Evolutionary conservation across 2,797 vertebrate species (phyloP).

Genomic region (Darevskia mixta): DNA sequence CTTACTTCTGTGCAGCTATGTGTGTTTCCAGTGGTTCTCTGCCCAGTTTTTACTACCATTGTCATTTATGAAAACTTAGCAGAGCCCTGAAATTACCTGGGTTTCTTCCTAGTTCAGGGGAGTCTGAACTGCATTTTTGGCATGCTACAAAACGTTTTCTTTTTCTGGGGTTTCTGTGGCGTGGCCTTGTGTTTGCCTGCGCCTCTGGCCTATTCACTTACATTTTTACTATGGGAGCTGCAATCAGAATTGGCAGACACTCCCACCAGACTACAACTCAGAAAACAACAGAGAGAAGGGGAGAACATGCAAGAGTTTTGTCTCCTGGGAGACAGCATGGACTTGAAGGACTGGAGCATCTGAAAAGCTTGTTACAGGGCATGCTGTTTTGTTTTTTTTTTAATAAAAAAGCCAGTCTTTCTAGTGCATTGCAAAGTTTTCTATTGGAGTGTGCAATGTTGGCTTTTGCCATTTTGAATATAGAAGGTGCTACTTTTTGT

Average conservation of each 20-base stretch:
- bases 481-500: conserved; percentile 39
- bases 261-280: background rate
- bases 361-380: conserved; percentile 56
- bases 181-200: background rate
- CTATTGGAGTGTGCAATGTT: background rate
- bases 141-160: background rate
- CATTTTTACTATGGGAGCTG: conserved; percentile 4
- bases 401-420: background rate
- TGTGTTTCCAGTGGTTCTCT: background rate
- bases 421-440: background rate
- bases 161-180: background rate
- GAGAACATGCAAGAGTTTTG: conserved; percentile 15
- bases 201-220: background rate
- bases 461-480: background rate
- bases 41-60: background rate
- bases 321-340: conserved; percentile 42
- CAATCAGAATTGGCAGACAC: conserved; percentile 40
- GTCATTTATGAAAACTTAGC: conserved; percentile 12
- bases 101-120: background rate
- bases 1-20: background rate
- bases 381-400: conserved; percentile 8
- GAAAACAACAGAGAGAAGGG: conserved; percentile 37
- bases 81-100: background rate
- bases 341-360: conserved; percentile 44
- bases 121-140: background rate